Evolutionary conservation across 2,888 invertebrate genomes (phyloP), one percentile per base, ranked within the genome.

Genomic region (Microplitis deprimator): DNA sequence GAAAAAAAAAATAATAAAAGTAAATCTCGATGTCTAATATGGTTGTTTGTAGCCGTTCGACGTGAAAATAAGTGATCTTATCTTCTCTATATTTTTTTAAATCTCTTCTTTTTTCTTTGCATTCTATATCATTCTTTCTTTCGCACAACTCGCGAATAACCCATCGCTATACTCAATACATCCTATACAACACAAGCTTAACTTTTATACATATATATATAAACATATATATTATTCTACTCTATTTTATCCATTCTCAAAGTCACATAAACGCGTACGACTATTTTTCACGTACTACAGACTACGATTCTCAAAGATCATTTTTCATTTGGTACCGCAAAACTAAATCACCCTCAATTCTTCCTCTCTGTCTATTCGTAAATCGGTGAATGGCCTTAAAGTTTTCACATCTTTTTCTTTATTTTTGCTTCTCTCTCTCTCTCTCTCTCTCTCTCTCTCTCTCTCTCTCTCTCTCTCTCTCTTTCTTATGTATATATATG

Each of bases 271-370:
- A 59, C 77, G 78, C 76, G 80, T 77, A 50, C 73, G 77, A 82
- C 82, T 82, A 82, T 84, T 84, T 85, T 84, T 83, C 81, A 83
- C 79, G 69, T 69, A 41, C 29, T 59, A 75, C 77, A 68, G 76
- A 41, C 50, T 50, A 80, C 79, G 76, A 82, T 80, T 80, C 70
- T 68, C 68, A 67, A 74, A 73, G 75, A 78, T 80, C 81, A 80
- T 82, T 80, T 81, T 80, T 82, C 81, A 81, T 72, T 69, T 71
- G 72, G 73, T 73, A 73, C 77, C 29, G 69, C 61, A 75, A 73
- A 61, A 59, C 76, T 60, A 77, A 82, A 77, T 81, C 78, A 82
- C 80, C 81, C 80, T 80, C 73, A 50, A 50, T 50, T 50, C 29
- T 50, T 50, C 10, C 13, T 13, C 4, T 50, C 50, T 62, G n/a